Evolutionary conservation across 2,888 invertebrate species (phyloP).

Genomic region (Pemphredon lugubris): DNA sequence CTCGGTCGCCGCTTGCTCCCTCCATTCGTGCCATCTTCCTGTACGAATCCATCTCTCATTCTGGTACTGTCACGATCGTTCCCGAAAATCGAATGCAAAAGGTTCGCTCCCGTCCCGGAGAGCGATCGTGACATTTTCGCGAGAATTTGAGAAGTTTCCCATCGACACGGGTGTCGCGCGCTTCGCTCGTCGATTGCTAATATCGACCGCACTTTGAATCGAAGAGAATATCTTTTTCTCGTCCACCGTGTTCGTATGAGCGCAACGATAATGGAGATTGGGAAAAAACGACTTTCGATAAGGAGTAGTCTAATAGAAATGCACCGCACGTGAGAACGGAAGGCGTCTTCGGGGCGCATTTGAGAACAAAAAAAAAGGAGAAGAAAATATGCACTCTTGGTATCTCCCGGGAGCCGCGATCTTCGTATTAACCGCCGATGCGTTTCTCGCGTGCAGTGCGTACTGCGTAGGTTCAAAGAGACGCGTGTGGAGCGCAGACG

Average conservation of each 20-base stretch:
- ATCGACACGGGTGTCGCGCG: too few species aligned
- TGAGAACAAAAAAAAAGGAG: slow-evolving; percentile 22
- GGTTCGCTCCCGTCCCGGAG: too few species aligned
- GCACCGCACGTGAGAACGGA: slow-evolving; percentile 6
- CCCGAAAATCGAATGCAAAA: too few species aligned
- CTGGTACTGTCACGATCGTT: not conserved
- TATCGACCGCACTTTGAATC: too few species aligned
- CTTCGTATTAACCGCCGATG: slow-evolving; percentile 21
- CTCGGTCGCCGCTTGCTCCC: slow-evolving; percentile 33
- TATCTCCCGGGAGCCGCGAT: slow-evolving; percentile 5
- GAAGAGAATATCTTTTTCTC: too few species aligned
- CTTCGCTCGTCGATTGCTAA: too few species aligned
- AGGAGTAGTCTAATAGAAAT: not conserved
- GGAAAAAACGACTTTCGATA: not conserved
- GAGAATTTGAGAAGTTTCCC: too few species aligned
- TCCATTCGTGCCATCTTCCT: slow-evolving; percentile 17
- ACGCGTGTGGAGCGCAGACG: slow-evolving; percentile 12
- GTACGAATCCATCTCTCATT: not conserved
- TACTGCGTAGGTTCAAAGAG: slow-evolving; percentile 5
- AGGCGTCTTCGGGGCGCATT: not conserved
- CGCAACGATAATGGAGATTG: too few species aligned
- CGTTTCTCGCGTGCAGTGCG: slow-evolving; percentile 16
- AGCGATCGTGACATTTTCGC: too few species aligned
- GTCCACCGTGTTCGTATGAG: too few species aligned
- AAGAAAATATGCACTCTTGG: not conserved